Evolutionary conservation across 2,797 vertebrate genomes (phyloP).

Genomic region (Phoxinus dragarum): DNA sequence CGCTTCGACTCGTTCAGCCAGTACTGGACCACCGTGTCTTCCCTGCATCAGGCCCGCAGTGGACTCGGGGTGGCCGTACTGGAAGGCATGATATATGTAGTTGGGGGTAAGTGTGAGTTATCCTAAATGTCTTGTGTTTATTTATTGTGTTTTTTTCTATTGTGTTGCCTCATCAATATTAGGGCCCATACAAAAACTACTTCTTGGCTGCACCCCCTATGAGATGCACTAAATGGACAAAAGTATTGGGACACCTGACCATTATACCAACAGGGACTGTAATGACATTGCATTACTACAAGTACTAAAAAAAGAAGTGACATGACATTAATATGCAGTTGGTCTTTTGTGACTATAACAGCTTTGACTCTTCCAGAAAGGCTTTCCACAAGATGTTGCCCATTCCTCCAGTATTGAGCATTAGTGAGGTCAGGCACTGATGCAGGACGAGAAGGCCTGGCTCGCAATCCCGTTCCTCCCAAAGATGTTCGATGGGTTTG

Average conservation of each 20-base stretch:
- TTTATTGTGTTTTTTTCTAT: not conserved
- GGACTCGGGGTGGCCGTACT: conserved; percentile 91
- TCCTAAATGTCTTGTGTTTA: conserved; percentile 22
- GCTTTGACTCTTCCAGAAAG: not conserved
- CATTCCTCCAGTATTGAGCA: not conserved
- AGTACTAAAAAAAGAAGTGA: not conserved
- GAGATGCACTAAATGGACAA: not conserved
- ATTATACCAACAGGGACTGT: not conserved
- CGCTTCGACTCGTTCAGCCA: conserved; percentile 98
- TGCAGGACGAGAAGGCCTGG: not conserved
- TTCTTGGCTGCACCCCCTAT: not conserved
- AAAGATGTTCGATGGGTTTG: not conserved
- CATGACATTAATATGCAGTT: not conserved
- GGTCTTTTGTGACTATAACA: not conserved
- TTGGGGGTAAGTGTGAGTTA: conserved; percentile 85
- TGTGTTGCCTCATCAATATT: not conserved
- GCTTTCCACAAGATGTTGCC: not conserved
- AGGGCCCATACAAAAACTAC: not conserved
- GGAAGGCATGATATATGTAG: conserved; percentile 96
- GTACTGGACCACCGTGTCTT: conserved; percentile 97
- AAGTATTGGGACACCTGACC: not conserved
- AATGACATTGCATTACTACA: not conserved
- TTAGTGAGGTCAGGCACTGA: not conserved
- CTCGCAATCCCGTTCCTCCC: not conserved
- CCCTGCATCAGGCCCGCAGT: conserved; percentile 94